These are phyloP conservation scores for Acleris sparsana DNA, from an alignment of 2,888 invertebrate genomes.

Conservation along the genomic window DNA sequence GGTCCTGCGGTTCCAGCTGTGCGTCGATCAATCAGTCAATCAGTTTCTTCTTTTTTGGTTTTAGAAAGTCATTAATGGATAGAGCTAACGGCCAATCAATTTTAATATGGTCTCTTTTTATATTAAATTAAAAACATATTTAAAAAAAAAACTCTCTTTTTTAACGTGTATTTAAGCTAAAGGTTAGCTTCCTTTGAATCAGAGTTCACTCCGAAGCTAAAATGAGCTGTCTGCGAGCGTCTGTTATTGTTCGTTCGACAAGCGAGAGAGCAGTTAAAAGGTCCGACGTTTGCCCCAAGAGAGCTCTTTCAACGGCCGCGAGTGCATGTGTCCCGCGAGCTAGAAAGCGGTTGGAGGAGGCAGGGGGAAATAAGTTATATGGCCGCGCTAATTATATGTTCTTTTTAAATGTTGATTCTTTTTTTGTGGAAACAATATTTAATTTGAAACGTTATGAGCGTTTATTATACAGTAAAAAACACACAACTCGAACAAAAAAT, in stretches of 20 bases:
- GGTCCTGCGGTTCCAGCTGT: too few relatives aligned
- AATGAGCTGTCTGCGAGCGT: constrained; percentile 39
- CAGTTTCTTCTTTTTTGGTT: too few relatives aligned
- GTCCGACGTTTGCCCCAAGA: constrained; percentile 69
- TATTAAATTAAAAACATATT: too few relatives aligned
- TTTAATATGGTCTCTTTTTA: too few relatives aligned
- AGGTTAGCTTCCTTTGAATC: not conserved
- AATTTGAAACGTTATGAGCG: not conserved
- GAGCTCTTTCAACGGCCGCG: constrained; percentile 65
- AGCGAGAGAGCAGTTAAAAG: constrained; percentile 67
- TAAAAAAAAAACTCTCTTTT: not conserved
- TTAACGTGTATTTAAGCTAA: constrained; percentile 9
- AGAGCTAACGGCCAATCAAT: too few relatives aligned
- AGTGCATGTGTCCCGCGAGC: constrained; percentile 51
- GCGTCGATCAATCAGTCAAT: too few relatives aligned
- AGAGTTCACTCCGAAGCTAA: not conserved
- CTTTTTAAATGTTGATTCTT: not conserved
- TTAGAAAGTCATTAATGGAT: too few relatives aligned
- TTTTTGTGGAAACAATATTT: not conserved
- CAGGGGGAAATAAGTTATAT: not conserved
- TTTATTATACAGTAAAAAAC: too few relatives aligned
- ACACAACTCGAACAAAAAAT: too few relatives aligned
- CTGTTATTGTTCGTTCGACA: constrained; percentile 67
- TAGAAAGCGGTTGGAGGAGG: constrained; percentile 41
- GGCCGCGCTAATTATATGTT: not conserved